Base-by-base conservation (phyloP, 1,140 invertebrate species). In the Lepidurus arcticus region DNA sequence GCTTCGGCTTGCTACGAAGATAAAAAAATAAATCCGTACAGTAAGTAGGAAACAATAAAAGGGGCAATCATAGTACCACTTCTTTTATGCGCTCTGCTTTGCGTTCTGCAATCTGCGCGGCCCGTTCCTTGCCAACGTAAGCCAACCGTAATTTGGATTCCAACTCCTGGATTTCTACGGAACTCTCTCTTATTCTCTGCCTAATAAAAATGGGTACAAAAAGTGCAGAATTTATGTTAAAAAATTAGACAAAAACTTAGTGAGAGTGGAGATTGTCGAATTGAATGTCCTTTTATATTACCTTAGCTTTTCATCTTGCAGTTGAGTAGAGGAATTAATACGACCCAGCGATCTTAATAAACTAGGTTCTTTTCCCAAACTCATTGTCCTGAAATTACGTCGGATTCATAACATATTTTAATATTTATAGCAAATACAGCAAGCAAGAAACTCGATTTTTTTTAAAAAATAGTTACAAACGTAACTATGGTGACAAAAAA, bases 61-160 rank as follows among this genome's bases (percentile, higher is more conserved):
- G 7, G 8, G 7, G 10, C 1, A 73, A 34, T 0, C n/a, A 34
- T 53, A 73, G 9, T 24, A 78, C 78, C 78, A 44, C 75, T 44
- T 74, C 73, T 26, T 75, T 74, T 7, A 74, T 16, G 9, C 24
- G 43, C n/a, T 74, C 24, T 5, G 44, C 34, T 73, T 73, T 13
- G 16, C 44, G 65, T 42, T 78, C 78, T n/a, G 21, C 73, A n/a
- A 78, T 21, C 44, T 78, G 78, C 7, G 44, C 26, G 11, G 44
- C 53, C 10, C 78, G 73, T 75, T 78, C 65, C 47, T 78, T 78
- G 65, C 34, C 44, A 21, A 78, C 73, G 78, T 75, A 78, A 11
- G 78, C 78, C 21, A 44, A 43, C 42, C 75, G 74, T 21, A 78
- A 42, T 74, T 75, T 74, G 13, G 78, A 78, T 42, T 78, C 78